Evolutionary conservation across 92 coral and sea anemone species (phyloP).

Genomic region (Palythoa grandis): DNA sequence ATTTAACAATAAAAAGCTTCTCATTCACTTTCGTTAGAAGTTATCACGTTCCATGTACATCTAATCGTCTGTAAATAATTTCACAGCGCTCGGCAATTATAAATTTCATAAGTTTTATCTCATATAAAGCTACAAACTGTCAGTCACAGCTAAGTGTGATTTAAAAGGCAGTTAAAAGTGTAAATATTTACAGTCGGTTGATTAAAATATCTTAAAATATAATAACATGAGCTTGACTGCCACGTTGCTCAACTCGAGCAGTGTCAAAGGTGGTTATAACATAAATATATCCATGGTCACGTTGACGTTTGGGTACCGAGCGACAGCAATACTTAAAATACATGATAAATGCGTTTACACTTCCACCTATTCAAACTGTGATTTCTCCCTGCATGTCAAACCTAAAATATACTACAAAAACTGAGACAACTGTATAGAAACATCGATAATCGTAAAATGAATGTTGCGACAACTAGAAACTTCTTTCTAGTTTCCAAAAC

Average conservation of each 20-base stretch:
- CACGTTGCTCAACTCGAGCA: not conserved
- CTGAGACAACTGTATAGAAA: too few relatives aligned
- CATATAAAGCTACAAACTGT: not conserved
- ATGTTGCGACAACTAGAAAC: too few relatives aligned
- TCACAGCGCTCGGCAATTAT: not conserved
- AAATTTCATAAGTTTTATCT: not conserved
- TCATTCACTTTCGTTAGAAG: too few relatives aligned
- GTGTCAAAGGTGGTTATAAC: not conserved
- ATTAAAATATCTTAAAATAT: not conserved
- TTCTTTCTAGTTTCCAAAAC: too few relatives aligned
- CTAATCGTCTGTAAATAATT: not conserved
- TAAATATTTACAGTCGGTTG: conserved; percentile 21
- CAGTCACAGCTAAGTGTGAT: not conserved
- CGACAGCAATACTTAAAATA: not conserved
- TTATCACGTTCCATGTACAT: too few relatives aligned
- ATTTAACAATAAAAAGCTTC: too few relatives aligned
- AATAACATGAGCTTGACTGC: not conserved
- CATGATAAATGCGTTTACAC: not conserved
- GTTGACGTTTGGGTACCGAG: not conserved
- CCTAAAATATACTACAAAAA: too few relatives aligned
- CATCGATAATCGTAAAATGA: too few relatives aligned
- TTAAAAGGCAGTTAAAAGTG: not conserved
- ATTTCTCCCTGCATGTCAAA: too few relatives aligned
- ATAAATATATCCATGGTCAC: not conserved
- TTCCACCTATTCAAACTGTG: too few relatives aligned